Conservation (phyloP, 2,797 vertebrate species). For the Platyrinchus mystaceus region DNA sequence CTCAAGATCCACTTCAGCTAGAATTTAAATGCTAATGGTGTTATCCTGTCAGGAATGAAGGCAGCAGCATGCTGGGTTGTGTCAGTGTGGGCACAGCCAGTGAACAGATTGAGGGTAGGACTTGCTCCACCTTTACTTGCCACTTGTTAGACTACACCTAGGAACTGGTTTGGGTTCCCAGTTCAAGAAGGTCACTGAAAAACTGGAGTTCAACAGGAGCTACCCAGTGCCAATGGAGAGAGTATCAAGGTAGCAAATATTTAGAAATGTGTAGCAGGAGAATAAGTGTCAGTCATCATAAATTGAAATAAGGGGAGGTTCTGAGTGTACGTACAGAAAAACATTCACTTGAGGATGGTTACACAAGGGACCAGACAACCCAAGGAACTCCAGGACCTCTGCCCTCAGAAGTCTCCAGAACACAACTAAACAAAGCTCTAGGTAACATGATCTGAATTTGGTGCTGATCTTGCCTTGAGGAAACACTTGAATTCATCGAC, state of each 20-base stretch:
- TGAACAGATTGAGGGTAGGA: neutral
- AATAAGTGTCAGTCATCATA: neutral
- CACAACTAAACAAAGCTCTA: neutral
- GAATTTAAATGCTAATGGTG: neutral
- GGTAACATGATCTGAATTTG: neutral
- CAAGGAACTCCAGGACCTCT: neutral
- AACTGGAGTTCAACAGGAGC: neutral
- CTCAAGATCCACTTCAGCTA: neutral
- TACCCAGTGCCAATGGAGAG: fast-evolving
- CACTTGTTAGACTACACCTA: neutral
- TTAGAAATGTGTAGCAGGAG: neutral
- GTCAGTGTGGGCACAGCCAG: neutral
- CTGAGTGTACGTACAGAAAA: neutral
- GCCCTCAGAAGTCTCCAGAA: neutral
- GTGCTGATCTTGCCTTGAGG: neutral
- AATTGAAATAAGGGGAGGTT: neutral
- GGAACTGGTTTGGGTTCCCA: neutral
- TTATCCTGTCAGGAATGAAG: fast-evolving
- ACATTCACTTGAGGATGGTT: neutral
- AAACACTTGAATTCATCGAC: neutral
- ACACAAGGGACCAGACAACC: neutral
- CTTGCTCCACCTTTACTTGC: neutral
- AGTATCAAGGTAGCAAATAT: neutral
- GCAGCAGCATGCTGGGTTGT: neutral
- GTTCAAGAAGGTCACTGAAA: neutral